Conservation (phyloP, 2,113 vertebrate genomes). For the Neolamprologus caudopunctatus region DNA sequence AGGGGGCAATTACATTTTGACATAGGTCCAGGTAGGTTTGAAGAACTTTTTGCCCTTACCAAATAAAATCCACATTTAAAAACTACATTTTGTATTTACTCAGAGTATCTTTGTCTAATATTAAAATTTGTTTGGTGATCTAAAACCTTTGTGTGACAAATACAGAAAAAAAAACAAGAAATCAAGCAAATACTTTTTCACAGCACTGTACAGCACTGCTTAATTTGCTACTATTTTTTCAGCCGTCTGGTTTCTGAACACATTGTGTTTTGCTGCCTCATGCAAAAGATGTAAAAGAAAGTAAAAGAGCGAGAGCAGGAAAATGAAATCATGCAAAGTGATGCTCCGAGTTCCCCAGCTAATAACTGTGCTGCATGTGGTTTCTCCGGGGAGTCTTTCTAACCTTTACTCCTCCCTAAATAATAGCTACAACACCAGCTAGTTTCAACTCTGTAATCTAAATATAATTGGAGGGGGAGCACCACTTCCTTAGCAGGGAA, state of each 20-base stretch:
- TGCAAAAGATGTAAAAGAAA: background rate
- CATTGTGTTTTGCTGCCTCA: background rate
- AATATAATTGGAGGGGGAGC: slow-evolving; percentile 58
- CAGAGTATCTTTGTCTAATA: background rate
- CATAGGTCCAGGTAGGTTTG: background rate
- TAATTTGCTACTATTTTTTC: background rate
- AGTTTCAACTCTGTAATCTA: slow-evolving; percentile 49
- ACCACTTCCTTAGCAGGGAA: slow-evolving; percentile 37
- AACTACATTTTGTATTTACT: background rate
- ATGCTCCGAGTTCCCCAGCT: slow-evolving; percentile 22
- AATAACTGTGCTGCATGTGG: slow-evolving; percentile 41
- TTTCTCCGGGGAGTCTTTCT: slow-evolving; percentile 36
- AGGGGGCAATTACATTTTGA: background rate
- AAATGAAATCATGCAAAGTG: background rate
- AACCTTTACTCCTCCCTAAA: slow-evolving; percentile 57
- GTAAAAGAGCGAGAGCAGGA: background rate
- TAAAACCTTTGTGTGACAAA: background rate
- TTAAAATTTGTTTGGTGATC: background rate
- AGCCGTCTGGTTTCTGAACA: background rate
- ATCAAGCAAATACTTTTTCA: background rate
- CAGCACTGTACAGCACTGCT: background rate
- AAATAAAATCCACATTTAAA: background rate
- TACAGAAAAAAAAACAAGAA: background rate
- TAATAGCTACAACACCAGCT: slow-evolving; percentile 32
- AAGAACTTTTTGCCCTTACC: background rate